Percentiles rank a stretch among this genome's conserved stretches.
These are phyloP conservation scores for Pandemis heparana DNA, from an alignment of 2,888 invertebrate genomes.

Conservation along the genomic window DNA sequence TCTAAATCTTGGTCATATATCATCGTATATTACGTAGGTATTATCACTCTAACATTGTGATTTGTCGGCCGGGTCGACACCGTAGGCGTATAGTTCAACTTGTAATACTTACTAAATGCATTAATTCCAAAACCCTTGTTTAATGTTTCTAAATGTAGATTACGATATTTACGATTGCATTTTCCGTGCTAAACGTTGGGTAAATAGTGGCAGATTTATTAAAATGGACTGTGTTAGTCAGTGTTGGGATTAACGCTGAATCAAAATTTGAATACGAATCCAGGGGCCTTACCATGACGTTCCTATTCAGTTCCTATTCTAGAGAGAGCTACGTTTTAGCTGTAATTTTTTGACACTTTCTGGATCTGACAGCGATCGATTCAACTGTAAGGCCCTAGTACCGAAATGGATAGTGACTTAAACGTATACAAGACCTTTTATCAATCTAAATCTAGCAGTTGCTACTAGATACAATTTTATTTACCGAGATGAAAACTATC, in stretches of 20 bases:
- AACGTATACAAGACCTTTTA: too few species aligned
- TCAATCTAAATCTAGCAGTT: too few species aligned
- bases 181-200: conserved; percentile 5
- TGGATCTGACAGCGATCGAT: too few species aligned
- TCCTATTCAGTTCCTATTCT: too few species aligned
- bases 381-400: too few species aligned
- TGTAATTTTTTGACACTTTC: too few species aligned
- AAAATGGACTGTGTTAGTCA: neutral
- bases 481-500: too few species aligned
- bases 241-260: neutral
- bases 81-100: conserved; percentile 33
- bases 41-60: conserved; percentile 40
- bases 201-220: conserved; percentile 14
- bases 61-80: conserved; percentile 36
- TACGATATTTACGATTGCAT: conserved; percentile 6
- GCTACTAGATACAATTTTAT: too few species aligned
- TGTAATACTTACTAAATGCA: conserved; percentile 25
- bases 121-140: conserved; percentile 28
- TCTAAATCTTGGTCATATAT: conserved; percentile 21
- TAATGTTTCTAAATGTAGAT: conserved; percentile 24
- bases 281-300: too few species aligned
- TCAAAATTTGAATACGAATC: too few species aligned
- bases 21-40: conserved; percentile 3
- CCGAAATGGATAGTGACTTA: too few species aligned
- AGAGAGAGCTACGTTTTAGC: too few species aligned